Base-by-base conservation (phyloP, 2,113 vertebrate genomes). In the Pycnonotus jocosus region DNA sequence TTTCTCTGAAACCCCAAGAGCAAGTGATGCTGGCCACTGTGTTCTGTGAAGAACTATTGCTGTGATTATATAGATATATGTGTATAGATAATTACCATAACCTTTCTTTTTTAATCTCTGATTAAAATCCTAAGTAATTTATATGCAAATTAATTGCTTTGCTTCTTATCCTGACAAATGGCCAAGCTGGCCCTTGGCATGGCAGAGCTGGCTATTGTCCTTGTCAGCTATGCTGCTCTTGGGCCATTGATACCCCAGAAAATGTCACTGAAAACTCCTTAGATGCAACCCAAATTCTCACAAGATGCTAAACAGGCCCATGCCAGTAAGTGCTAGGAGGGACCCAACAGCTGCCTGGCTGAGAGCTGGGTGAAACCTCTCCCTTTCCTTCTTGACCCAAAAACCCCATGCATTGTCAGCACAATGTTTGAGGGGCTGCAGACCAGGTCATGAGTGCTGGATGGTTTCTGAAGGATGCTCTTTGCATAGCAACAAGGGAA, bases 71-170 rank as follows among this genome's bases (percentile, higher is more conserved):
- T 4, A 33, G n/a, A 54, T 33, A 27, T n/a, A 64, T 70, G 54
- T 82, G 22, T 70, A 82, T 19, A 76, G 85, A 68, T 71, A 84
- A 89, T 87, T 82, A 85, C 20, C 1, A 6, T 81, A 87, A 69
- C 45, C 20, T 92, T 92, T 89, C 60, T 92, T 91, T 73, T 88
- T 86, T 88, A 94, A 91, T 86, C 11, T 71, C 74, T 91, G 60
- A 92, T 92, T 79, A 95, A 94, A 95, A 92, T 82, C 11, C 37
- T 42, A 74, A 88, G 78, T 35, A 65, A 91, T 92, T 89, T 82
- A 85, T 40, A 74, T 85, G 79, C 37, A 91, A 94, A 96, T 95
- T 68, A 87, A 54, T 64, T 42, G 37, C 24, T 86, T 76, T 5
- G 2, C 38, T 77, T 79, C 50, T 38, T 37, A 72, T 80, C 45